These are phyloP conservation scores for Cordilura impudica DNA, from an alignment of 2,888 invertebrate genomes.

Conservation along the genomic window DNA sequence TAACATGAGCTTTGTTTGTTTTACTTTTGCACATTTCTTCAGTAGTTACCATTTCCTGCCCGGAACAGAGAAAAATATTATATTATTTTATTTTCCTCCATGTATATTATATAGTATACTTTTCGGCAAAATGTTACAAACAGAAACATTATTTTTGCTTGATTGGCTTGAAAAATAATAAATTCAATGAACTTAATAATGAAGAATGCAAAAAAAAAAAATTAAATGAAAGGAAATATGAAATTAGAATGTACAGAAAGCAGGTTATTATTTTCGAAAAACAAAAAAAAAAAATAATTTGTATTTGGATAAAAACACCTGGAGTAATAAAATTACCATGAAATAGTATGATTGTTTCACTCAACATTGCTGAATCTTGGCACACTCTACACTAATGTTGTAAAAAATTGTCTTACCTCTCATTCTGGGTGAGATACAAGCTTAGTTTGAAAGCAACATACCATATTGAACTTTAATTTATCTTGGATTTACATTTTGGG, in stretches of 20 bases:
- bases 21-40: constrained; percentile 8
- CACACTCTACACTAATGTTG: no score
- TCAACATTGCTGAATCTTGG: no score
- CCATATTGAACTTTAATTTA: no score
- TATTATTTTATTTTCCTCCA: neutral
- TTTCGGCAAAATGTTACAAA: constrained; percentile 38
- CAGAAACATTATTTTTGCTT: constrained; percentile 49
- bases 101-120: neutral
- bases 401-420: no score
- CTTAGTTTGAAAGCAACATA: no score
- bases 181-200: constrained; percentile 43
- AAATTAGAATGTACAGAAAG: neutral
- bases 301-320: constrained; percentile 33
- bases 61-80: neutral
- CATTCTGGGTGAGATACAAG: no score
- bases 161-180: constrained; percentile 51
- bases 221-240: neutral
- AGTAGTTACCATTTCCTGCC: constrained; percentile 2
- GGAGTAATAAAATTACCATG: constrained; percentile 17
- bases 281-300: constrained; percentile 1
- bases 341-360: neutral
- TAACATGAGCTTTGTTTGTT: constrained; percentile 47
- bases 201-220: neutral
- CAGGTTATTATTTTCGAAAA: neutral
- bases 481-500: no score